Evolutionary conservation across 2,113 vertebrate genomes (phyloP), one percentile per base, ranked within the genome.

Genomic region (Tachycineta bicolor): DNA sequence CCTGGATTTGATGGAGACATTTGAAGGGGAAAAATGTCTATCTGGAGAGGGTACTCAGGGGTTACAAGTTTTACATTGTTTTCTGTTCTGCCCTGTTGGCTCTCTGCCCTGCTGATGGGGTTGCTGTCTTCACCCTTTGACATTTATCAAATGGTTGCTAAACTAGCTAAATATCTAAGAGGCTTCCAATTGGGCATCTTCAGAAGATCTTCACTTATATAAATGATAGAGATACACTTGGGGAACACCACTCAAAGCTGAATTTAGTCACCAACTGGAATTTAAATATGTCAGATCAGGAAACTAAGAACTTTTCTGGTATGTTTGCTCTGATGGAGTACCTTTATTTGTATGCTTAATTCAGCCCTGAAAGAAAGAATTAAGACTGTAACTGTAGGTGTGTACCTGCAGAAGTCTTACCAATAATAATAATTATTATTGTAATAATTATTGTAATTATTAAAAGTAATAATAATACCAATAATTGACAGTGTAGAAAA

Each of bases 11-110:
- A 94, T 59, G 53, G 21, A 84, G 64, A 20, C 33, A 73, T 94
- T 95, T 84, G 39, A 87, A 75, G 81, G 44, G 29, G 74, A 53
- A 65, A 55, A 12, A 24, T 28, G 14, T 37, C 29, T 80, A 1
- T 81, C 80, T 73, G 84, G 50, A 25, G 67, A 85, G 84, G 52
- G 43, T 37, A 76, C 15, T 55, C 4, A 3, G 49, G 17, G 46
- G 39, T 80, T 75, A 88, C 46, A 97, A 94, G 71, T 74, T 71
- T 47, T 62, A 24, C 49, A 67, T 85, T 96, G 92, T 94, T 87
- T 77, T 88, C 53, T 83, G 29, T 44, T 94, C 77, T 84, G 73
- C 33, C 43, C 29, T 74, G 23, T 39, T 19, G 5, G 73, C 62
- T 83, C 21, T 89, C 43, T 94, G 83, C 67, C 73, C 56, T 90